Evolutionary conservation across 2,797 vertebrate species (phyloP), one percentile per base, ranked within the genome.

Genomic region (Lacerta agilis): DNA sequence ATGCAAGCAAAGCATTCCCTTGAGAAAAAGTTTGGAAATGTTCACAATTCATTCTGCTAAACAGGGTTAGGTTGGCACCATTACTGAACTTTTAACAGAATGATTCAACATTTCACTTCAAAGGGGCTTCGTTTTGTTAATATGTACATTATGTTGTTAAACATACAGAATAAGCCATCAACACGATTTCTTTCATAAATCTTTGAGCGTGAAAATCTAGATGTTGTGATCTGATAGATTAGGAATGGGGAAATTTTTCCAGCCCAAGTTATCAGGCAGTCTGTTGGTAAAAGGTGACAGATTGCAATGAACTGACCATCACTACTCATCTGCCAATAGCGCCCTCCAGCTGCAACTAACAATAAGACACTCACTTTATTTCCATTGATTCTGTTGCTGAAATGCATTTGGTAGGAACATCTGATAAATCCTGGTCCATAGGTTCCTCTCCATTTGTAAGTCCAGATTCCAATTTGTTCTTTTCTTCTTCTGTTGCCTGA

Each of bases 401-500:
- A 93, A 98, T 96, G 93, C 99, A 99, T 94, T 99, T 99, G 64
- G 99, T 99, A 88, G 99, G 99, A 78, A 99, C 98, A 79, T 99
- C 98, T 38, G 98, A 99, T 79, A 99, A 97, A 95, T 99, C 99
- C 92, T 99, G 99, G 93, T 99, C 98, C 98, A 99, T 99, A 49
- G 99, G 98, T 85, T 99, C 99, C 27, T 99, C 98, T 77, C 99
- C 99, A 49, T 99, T 99, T 78, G 98, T 98, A 95, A 99, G 92
- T 81, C 98, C 98, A 23, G 98, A 98, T 82, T 99, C 99, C 94
- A 99, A 94, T 95, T 99, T 99, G 96, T 91, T 99, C 95, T 99
- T 99, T 96, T 99, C 99, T 95, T 99, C 99, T 95, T 99, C 99
- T 87, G 98, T 98, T 94, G 98, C 98, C 94, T 99, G 99, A 86